Percentiles rank a stretch among this genome's conserved stretches.
phyloP scores from a whole-genome alignment of 2,888 invertebrate species.

The Hipparchia sbordonii region DNA sequence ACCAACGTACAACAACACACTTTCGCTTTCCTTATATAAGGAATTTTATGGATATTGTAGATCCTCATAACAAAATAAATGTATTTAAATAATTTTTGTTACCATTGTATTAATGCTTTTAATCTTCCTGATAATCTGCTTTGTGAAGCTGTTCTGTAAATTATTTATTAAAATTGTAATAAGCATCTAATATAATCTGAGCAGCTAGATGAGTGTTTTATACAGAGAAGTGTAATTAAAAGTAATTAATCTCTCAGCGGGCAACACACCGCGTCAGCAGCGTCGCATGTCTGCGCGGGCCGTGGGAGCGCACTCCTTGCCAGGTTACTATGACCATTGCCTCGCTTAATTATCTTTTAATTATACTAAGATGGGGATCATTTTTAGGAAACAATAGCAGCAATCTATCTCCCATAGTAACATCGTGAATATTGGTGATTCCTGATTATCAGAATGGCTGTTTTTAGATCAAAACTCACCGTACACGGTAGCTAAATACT shows the following conservation, averaged over 20 bases:
- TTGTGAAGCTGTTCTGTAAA: neutral
- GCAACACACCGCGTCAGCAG: conserved; percentile 72
- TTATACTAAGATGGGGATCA: conserved; percentile 21
- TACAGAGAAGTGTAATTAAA: conserved; percentile 82
- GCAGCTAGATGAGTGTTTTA: conserved; percentile 58
- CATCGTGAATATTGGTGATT: neutral
- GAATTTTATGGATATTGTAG: too few relatives aligned
- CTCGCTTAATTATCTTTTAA: conserved; percentile 33
- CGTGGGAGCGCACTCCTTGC: conserved; percentile 29
- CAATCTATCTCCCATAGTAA: too few relatives aligned
- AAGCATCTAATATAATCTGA: conserved; percentile 65
- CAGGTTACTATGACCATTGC: conserved; percentile 21
- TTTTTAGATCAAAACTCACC: too few relatives aligned
- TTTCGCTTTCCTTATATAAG: too few relatives aligned
- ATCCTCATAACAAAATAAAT: too few relatives aligned
- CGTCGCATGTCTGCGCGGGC: conserved; percentile 53
- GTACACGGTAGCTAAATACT: too few relatives aligned
- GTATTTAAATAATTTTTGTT: too few relatives aligned
- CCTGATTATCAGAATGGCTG: too few relatives aligned
- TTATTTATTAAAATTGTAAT: conserved; percentile 24
- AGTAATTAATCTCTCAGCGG: conserved; percentile 82
- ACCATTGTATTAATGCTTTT: too few relatives aligned
- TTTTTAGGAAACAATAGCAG: neutral
- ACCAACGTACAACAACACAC: too few relatives aligned
- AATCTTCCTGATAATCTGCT: neutral